These are phyloP conservation scores for Terrapene triunguis DNA, from an alignment of 2,113 vertebrate genomes.

Conservation along the genomic window DNA sequence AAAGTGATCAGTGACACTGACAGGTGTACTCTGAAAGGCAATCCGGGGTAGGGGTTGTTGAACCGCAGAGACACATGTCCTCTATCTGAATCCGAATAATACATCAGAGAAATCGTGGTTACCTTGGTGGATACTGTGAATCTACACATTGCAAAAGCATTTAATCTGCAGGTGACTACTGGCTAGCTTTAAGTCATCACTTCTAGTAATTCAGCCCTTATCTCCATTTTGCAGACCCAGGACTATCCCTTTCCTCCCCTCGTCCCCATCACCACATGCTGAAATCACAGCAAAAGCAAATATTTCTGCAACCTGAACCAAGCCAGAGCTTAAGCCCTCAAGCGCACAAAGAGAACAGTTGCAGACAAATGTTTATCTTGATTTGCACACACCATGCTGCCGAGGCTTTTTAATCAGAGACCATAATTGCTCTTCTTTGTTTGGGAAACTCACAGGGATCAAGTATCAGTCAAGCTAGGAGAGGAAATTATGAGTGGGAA, in stretches of 20 bases:
- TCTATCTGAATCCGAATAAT: slow-evolving; percentile 1
- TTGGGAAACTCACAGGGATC: not conserved
- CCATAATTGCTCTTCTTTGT: not conserved
- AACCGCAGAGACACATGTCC: not conserved
- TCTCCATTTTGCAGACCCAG: not conserved
- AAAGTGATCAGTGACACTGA: not conserved
- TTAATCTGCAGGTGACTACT: not conserved
- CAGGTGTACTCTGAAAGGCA: slow-evolving; percentile 27
- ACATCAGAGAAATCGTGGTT: not conserved
- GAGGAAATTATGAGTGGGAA: not conserved
- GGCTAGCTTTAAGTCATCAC: not conserved
- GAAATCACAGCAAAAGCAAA: not conserved
- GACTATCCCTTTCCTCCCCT: not conserved
- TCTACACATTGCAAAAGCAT: not conserved
- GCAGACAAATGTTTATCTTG: slow-evolving; percentile 4
- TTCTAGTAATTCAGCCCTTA: not conserved
- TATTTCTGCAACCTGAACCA: not conserved
- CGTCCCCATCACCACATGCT: not conserved
- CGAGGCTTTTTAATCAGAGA: not conserved
- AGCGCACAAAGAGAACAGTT: not conserved
- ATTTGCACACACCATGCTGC: not conserved
- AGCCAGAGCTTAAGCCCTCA: not conserved
- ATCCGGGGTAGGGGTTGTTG: not conserved
- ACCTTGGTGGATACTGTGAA: not conserved
- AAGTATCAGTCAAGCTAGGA: not conserved